Percentiles rank a stretch among this genome's conserved stretches.
These are phyloP conservation scores for Heliconius cydno DNA, from an alignment of 2,888 invertebrate species.

Conservation along the genomic window DNA sequence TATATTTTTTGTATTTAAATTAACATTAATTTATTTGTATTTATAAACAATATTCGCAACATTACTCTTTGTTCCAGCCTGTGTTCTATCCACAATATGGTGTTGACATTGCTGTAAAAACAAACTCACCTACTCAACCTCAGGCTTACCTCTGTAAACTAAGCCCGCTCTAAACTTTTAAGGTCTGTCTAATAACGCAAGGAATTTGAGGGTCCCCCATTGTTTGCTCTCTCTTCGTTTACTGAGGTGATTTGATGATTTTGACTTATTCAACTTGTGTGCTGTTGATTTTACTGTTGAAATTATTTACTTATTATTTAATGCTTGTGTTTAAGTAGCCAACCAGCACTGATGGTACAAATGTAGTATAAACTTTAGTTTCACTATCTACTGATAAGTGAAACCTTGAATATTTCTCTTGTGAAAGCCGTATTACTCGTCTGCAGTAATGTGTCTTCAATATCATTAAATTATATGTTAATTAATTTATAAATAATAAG, in stretches of 20 bases:
- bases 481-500: neutral
- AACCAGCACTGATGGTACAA: constrained; percentile 15
- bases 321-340: constrained; percentile 1
- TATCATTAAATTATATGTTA: neutral
- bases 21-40: neutral
- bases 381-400: constrained; percentile 67
- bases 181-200: constrained; percentile 80
- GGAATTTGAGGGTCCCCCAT: constrained; percentile 79
- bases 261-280: constrained; percentile 78
- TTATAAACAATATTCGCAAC: constrained; percentile 53
- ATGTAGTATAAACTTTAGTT: constrained; percentile 55
- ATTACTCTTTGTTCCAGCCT: constrained; percentile 30
- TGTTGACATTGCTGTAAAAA: constrained; percentile 75
- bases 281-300: constrained; percentile 55
- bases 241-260: constrained; percentile 82
- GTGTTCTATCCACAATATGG: constrained; percentile 55
- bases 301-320: constrained; percentile 41
- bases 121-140: constrained; percentile 74
- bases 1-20: too few relatives aligned
- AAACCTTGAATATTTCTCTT: constrained; percentile 73
- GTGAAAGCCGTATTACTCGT: constrained; percentile 75
- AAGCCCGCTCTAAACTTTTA: constrained; percentile 80
- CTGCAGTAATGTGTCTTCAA: constrained; percentile 48
- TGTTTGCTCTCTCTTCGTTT: constrained; percentile 77
- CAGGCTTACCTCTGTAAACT: constrained; percentile 78